Evolutionary conservation across 2,113 vertebrate species (phyloP).

Genomic region (Tetraodon nigroviridis): DNA sequence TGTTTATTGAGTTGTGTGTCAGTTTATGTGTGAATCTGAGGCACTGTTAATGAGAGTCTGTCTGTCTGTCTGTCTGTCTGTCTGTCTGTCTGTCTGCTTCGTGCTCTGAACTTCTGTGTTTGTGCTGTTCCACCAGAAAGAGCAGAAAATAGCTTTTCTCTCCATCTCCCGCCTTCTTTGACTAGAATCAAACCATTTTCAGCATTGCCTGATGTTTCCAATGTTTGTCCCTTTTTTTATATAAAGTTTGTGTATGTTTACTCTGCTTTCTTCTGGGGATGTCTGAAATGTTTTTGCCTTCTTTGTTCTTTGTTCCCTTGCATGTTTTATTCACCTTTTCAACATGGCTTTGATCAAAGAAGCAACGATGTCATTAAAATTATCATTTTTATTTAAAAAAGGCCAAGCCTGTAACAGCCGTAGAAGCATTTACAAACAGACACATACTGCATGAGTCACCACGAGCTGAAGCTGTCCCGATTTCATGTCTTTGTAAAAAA

Average conservation of each 20-base stretch:
- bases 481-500: too few relatives aligned
- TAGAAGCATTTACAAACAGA: too few relatives aligned
- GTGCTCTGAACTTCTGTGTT: too few relatives aligned
- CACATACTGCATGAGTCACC: too few relatives aligned
- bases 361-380: too few relatives aligned
- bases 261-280: not conserved
- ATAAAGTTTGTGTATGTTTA: not conserved
- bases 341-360: too few relatives aligned
- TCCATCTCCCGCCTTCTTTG: not conserved
- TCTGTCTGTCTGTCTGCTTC: not conserved
- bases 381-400: too few relatives aligned
- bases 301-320: too few relatives aligned
- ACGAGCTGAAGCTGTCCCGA: too few relatives aligned
- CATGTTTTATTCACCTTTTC: too few relatives aligned
- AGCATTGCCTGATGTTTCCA: constrained; percentile 12
- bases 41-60: constrained; percentile 1
- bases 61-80: not conserved
- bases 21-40: constrained; percentile 2
- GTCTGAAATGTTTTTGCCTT: too few relatives aligned
- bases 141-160: not conserved
- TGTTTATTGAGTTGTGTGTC: constrained; percentile 6
- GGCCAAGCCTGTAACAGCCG: too few relatives aligned
- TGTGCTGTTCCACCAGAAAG: not conserved
- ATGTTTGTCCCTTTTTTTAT: not conserved
- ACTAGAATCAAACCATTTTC: not conserved